Evolutionary conservation across 2,797 vertebrate genomes (phyloP).

Genomic region (Rhabdomys pumilio): DNA sequence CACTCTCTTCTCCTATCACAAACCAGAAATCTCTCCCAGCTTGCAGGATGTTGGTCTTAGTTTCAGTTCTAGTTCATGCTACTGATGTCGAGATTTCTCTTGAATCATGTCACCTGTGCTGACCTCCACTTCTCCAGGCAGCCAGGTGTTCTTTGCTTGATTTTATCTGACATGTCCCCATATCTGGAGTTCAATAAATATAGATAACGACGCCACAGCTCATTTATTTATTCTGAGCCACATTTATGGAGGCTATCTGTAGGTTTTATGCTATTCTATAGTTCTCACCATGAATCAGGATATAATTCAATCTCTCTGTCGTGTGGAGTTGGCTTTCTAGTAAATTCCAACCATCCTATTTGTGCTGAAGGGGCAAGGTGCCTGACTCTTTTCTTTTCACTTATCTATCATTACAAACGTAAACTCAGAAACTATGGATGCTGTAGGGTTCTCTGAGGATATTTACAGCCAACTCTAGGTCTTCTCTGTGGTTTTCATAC

Average conservation of each 20-base stretch:
- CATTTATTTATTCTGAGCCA: neutral
- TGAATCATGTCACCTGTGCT: neutral
- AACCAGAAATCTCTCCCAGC: neutral
- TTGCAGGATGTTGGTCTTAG: neutral
- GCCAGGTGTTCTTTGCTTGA: neutral
- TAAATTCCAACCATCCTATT: neutral
- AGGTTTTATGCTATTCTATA: neutral
- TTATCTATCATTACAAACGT: neutral
- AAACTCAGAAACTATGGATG: neutral
- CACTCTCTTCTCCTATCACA: neutral
- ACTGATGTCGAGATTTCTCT: neutral
- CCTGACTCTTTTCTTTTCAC: neutral
- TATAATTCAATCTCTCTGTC: neutral
- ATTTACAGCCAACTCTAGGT: neutral
- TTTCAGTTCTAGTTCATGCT: neutral
- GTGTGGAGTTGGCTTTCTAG: conserved; percentile 20
- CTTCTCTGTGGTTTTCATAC: neutral
- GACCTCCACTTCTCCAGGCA: neutral
- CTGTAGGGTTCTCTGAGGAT: neutral
- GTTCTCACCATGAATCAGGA: neutral
- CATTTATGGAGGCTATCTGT: neutral
- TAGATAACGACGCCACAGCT: neutral
- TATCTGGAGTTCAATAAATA: conserved; percentile 16
- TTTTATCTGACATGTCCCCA: neutral
- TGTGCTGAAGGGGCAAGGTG: neutral